Percentiles rank a stretch among this genome's conserved stretches.
phyloP scores from a whole-genome alignment of 1,140 invertebrate genomes.

The Grapholita molesta region DNA sequence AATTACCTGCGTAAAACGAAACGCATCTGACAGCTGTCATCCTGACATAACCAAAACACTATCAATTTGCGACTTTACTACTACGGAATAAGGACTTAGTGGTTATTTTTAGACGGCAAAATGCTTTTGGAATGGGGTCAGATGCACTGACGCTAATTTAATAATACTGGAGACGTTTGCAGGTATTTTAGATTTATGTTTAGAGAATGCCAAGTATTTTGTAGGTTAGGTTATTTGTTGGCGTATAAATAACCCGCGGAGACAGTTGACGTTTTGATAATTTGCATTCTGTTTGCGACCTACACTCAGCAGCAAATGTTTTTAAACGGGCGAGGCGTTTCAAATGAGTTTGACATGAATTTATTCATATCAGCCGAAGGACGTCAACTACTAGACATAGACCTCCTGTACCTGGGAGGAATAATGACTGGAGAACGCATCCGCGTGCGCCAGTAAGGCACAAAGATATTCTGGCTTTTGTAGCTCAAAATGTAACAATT shows the following conservation, averaged over 20 bases:
- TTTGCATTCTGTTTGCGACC: neutral
- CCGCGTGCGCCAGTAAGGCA: too few species aligned
- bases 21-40: constrained; percentile 1
- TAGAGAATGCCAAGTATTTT: neutral
- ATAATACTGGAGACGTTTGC: constrained; percentile 11
- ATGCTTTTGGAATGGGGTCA: neutral
- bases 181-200: constrained; percentile 1
- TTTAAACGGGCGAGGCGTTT: too few species aligned
- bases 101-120: neutral
- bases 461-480: too few species aligned
- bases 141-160: constrained; percentile 10
- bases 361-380: too few species aligned
- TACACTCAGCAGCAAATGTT: too few species aligned
- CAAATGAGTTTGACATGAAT: too few species aligned
- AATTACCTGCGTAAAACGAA: neutral
- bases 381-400: too few species aligned
- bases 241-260: neutral
- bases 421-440: too few species aligned
- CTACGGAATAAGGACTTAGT: neutral
- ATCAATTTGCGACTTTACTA: neutral
- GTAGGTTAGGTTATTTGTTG: neutral
- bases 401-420: too few species aligned
- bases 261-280: neutral
- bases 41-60: neutral
- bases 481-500: too few species aligned